phyloP scores from a whole-genome alignment of 2,113 vertebrate species.

The Amphiprion ocellaris region DNA sequence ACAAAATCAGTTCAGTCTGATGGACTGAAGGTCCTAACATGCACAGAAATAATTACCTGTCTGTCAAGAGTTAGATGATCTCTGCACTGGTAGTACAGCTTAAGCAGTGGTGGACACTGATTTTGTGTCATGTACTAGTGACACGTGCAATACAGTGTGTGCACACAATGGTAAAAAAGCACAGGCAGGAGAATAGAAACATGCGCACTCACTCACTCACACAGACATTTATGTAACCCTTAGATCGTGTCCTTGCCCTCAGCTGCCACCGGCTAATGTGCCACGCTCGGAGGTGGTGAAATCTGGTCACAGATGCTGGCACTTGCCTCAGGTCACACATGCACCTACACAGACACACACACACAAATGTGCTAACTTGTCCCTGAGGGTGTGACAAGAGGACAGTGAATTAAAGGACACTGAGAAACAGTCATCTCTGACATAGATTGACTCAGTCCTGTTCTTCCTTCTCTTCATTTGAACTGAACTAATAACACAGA shows the following conservation, averaged over 20 bases:
- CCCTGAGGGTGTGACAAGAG: constrained; percentile 67
- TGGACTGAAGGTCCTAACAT: too few species aligned
- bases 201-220: constrained; percentile 1
- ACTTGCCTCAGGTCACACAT: constrained; percentile 49
- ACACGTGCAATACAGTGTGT: constrained; percentile 12
- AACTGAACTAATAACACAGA: constrained; percentile 3
- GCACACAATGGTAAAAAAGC: constrained; percentile 9
- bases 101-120: constrained; percentile 17
- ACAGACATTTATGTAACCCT: constrained; percentile 54
- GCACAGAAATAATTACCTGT: too few species aligned
- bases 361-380: constrained; percentile 64
- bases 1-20: too few species aligned
- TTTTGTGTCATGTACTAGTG: constrained; percentile 26
- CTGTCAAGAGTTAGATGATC: not conserved
- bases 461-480: constrained; percentile 30
- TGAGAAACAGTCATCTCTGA: constrained; percentile 64
- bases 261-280: constrained; percentile 74
- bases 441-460: constrained; percentile 57
- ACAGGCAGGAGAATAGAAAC: not conserved
- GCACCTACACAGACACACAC: constrained; percentile 9
- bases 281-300: constrained; percentile 63
- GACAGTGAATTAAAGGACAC: constrained; percentile 73
- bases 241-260: constrained; percentile 73
- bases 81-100: not conserved
- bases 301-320: constrained; percentile 69